Conservation (phyloP, 2,888 invertebrate species). For the Seira musarum region DNA sequence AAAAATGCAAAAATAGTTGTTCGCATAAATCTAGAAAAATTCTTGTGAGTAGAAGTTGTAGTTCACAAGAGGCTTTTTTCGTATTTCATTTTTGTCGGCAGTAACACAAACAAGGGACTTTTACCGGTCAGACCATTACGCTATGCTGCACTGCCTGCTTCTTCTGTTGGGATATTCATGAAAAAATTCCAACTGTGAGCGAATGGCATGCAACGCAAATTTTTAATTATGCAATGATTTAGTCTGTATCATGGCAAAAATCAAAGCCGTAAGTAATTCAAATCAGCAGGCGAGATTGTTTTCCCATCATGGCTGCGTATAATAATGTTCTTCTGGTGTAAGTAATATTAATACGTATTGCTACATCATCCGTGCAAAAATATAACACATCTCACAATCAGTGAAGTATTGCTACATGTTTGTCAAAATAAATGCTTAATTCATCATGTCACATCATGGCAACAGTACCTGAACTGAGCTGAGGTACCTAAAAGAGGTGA, state of each 20-base stretch:
- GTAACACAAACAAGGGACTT: not conserved
- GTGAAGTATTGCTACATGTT: not conserved
- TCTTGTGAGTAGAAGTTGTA: not conserved
- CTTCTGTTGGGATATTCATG: not conserved
- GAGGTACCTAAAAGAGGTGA: too few relatives aligned
- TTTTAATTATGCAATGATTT: conserved; percentile 57
- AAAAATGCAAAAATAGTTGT: conserved; percentile 44
- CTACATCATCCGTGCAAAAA: too few relatives aligned
- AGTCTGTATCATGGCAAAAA: conserved; percentile 35
- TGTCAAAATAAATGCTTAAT: conserved; percentile 1
- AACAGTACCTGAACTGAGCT: too few relatives aligned
- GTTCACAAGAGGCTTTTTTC: not conserved
- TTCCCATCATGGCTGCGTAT: not conserved
- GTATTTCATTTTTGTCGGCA: conserved; percentile 3
- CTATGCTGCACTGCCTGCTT: not conserved
- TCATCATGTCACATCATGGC: not conserved
- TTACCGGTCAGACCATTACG: too few relatives aligned
- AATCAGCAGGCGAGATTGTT: conserved; percentile 26
- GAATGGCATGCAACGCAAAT: conserved; percentile 44
- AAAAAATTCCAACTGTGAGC: conserved; percentile 26
- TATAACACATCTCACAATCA: too few relatives aligned
- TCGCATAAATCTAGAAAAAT: conserved; percentile 34
- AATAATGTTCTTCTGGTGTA: too few relatives aligned
- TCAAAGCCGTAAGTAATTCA: conserved; percentile 35
- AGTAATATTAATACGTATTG: too few relatives aligned